A percentile compares a stretch with the other conserved stretches of the same genome.
phyloP scores from a whole-genome alignment of 92 coral and sea anemone genomes.

The Montipora capitata region DNA sequence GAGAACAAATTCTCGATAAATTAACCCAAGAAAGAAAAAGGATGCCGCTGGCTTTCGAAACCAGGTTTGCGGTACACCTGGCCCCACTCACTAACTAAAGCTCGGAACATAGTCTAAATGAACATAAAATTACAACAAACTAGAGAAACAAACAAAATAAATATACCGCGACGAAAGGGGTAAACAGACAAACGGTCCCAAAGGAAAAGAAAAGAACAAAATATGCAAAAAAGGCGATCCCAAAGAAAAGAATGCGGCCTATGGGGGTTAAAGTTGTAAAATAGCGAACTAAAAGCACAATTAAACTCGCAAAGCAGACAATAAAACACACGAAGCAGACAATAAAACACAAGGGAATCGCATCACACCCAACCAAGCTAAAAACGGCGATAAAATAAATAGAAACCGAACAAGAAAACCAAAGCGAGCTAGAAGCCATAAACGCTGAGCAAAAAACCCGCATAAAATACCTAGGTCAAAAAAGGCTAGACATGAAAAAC shows the following conservation, averaged over 20 bases:
- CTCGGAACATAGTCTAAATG: neutral
- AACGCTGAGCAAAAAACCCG: neutral
- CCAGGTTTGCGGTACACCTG: neutral
- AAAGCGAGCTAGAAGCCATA: neutral
- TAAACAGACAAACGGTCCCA: neutral
- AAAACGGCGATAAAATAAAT: neutral
- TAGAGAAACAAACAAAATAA: neutral
- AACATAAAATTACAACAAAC: neutral
- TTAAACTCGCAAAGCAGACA: neutral
- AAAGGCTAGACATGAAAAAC: no score
- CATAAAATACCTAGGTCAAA: neutral
- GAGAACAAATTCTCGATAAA: no score
- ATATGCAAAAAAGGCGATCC: neutral
- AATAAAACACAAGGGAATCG: neutral
- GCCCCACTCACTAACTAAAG: neutral
- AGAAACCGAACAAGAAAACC: neutral
- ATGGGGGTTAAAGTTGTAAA: neutral
- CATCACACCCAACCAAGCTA: neutral
- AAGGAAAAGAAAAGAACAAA: neutral
- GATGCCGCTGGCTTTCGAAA: conserved; percentile 4
- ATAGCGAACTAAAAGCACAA: no score
- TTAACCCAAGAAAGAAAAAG: no score
- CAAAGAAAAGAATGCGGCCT: neutral
- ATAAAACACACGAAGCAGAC: neutral
- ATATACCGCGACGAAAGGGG: neutral